Evolutionary conservation across 2,113 vertebrate species (phyloP).

Genomic region (Eptesicus fuscus): DNA sequence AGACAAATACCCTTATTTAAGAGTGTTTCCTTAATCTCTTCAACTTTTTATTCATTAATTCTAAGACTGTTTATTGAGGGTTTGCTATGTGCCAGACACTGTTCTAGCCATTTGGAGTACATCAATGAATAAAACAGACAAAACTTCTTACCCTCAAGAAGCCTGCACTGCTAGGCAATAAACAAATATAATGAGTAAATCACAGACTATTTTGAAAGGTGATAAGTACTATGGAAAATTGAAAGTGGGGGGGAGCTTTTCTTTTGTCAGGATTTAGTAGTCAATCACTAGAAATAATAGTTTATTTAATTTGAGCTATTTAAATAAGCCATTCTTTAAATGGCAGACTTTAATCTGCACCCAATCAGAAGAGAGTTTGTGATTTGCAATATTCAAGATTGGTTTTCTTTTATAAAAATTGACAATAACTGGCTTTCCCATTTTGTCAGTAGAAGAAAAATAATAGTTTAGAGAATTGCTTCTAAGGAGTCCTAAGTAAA

Average conservation of each 20-base stretch:
- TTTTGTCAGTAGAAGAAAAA: slow-evolving; percentile 33
- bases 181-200: slow-evolving; percentile 16
- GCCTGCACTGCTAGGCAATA: not conserved
- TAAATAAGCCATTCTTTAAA: slow-evolving; percentile 41
- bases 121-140: not conserved
- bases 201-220: not conserved
- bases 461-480: slow-evolving; percentile 46
- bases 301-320: slow-evolving; percentile 28
- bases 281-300: not conserved
- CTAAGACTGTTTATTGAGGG: not conserved
- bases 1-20: not conserved
- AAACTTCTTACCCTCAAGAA: not conserved
- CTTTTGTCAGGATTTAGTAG: slow-evolving; percentile 14
- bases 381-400: slow-evolving; percentile 46
- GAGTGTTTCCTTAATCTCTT: not conserved
- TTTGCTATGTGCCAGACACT: not conserved
- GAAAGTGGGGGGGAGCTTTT: not conserved
- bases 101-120: not conserved
- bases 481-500: slow-evolving; percentile 11
- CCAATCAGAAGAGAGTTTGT: slow-evolving; percentile 4
- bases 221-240: not conserved
- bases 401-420: slow-evolving; percentile 51
- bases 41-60: slow-evolving; percentile 14
- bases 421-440: slow-evolving; percentile 39
- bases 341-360: slow-evolving; percentile 35